Evolutionary conservation across 23 tunicate genomes (phyloP).

Genomic region (Aplidium turbinatum): DNA sequence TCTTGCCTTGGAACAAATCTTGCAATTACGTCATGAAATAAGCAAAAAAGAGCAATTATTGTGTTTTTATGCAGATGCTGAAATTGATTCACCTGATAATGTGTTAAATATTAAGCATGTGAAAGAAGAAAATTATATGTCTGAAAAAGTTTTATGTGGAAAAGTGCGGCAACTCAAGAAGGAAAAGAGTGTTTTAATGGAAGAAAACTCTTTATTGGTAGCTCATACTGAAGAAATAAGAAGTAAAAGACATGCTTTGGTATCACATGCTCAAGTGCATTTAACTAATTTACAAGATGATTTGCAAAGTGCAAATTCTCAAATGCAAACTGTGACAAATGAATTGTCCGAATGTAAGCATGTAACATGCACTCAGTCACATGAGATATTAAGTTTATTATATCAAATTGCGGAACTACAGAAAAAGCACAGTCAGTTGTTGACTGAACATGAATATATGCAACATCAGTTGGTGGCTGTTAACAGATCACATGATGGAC

Average conservation of each 20-base stretch:
- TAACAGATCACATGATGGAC: conserved; percentile 53
- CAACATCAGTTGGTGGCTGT: conserved; percentile 64
- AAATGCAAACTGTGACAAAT: conserved; percentile 45
- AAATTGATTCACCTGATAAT: conserved; percentile 33
- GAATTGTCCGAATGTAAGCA: conserved; percentile 53
- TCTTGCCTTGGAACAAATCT: conserved; percentile 59
- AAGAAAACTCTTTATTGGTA: conserved; percentile 14
- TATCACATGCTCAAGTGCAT: conserved; percentile 45
- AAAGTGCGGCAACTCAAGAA: conserved; percentile 47
- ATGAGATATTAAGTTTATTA: conserved; percentile 55
- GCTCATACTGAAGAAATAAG: conserved; percentile 8
- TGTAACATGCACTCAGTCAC: conserved; percentile 63
- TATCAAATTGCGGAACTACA: conserved; percentile 70
- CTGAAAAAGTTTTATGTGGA: conserved; percentile 41
- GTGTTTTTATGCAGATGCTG: conserved; percentile 60
- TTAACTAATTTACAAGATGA: conserved; percentile 44
- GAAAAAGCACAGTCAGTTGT: conserved; percentile 36
- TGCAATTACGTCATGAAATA: conserved; percentile 77
- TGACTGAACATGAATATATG: conserved; percentile 56
- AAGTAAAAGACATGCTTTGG: conserved; percentile 20
- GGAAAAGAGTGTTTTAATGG: conserved; percentile 38
- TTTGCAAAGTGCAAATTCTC: conserved; percentile 60
- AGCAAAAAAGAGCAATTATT: conserved; percentile 66
- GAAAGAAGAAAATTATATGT: too few relatives aligned
- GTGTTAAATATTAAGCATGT: too few relatives aligned